phyloP scores from a whole-genome alignment of 2,113 vertebrate genomes.

The Apeltes quadracus region DNA sequence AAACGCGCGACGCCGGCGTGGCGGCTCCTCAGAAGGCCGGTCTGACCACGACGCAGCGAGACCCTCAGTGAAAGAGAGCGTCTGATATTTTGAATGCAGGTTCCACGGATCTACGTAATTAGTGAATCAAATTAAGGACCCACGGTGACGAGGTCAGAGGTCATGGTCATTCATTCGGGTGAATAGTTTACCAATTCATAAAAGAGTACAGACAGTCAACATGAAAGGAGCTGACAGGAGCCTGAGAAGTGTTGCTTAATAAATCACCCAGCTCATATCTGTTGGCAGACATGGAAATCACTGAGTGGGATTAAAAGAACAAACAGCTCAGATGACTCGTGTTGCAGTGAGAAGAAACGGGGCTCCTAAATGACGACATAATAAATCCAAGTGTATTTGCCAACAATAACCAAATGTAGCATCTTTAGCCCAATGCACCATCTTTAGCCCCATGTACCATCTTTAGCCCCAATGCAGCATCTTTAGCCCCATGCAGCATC shows the following conservation, averaged over 20 bases:
- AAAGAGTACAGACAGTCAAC: no score
- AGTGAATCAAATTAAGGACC: neutral
- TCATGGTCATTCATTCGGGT: no score
- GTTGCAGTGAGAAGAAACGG: neutral
- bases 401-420: no score
- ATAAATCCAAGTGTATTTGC: no score
- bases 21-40: neutral
- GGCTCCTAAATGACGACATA: neutral
- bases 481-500: no score
- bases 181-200: no score
- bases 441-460: no score
- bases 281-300: conserved; percentile 20
- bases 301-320: conserved; percentile 31
- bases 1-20: neutral
- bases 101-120: neutral
- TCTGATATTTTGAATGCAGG: neutral
- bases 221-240: no score
- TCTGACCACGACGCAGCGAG: neutral
- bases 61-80: neutral
- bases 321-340: conserved; percentile 46
- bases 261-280: conserved; percentile 33
- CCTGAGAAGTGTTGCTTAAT: conserved; percentile 20
- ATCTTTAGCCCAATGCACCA: no score
- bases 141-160: no score
- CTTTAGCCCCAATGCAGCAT: no score